Evolutionary conservation across 2,797 vertebrate species (phyloP), one percentile per base, ranked within the genome.

Genomic region (Sebastes melanostomus): DNA sequence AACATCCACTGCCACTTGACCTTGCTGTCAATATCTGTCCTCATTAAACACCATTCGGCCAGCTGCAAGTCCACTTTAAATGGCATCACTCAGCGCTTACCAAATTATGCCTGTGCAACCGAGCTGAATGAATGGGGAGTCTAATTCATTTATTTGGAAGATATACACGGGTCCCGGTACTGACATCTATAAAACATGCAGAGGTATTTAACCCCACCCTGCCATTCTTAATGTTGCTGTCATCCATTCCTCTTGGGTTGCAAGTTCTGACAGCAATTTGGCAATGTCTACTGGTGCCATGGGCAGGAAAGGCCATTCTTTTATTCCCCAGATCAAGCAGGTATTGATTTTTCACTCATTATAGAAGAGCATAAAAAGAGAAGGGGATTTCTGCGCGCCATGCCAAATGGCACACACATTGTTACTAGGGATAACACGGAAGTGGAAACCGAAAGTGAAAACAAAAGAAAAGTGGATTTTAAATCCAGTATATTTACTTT

Each of bases 281-380:
- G 88, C 85, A 94, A 72, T 84, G 75, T 62, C 90, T 78, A 66
- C 78, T 68, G 83, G 89, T 46, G 58, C 86, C 68, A 84, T 56
- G 79, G 90, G 90, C 73, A 85, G 88, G 77, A 88, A 90, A 88
- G 72, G 93, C 86, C 89, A 89, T 79, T 89, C 83, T 90, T 91
- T 94, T 90, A 85, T 86, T 88, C 86, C 65, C 82, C 68, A 80
- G 80, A 94, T 88, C 82, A 89, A 87, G 56, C 7, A 90, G 85
- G 80, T 91, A 94, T 93, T 91, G 95, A 95, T 94, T 94, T 95
- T 90, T 73, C 84, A 90, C 91, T 89, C 85, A 91, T 91, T 88
- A 84, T 78, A 32, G 81, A 77, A 73, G 88, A 91, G 86, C 83
- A 91, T 88, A 89, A 92, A 95, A 87, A 82, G 78, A 87, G 88